Evolutionary conservation across 2,888 invertebrate genomes (phyloP), one percentile per base, ranked within the genome.

Genomic region (Drosophila atroscutellata): DNA sequence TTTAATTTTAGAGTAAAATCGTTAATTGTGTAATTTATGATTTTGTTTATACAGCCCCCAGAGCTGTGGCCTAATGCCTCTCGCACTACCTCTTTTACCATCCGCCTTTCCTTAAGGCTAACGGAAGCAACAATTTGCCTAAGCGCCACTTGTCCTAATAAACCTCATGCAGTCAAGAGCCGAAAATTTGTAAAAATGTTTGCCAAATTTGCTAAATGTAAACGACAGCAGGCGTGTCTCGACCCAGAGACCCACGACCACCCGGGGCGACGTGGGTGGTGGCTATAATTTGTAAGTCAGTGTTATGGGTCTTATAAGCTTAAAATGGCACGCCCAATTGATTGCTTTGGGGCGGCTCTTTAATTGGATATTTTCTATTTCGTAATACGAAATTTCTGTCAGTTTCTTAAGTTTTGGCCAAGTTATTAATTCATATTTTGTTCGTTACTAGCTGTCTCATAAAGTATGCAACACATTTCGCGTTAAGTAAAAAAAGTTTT

Each of bases 111-210:
- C 26, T 26, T 2, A 55, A 56, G 54, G 30, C 26, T 18, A 62
- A 9, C 71, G 83, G 74, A 83, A 85, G 76, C 72, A 82, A 80
- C 80, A 82, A 84, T 82, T 84, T 82, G 76, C 73, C 71, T 72
- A 65, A 72, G 77, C 77, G 65, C 66, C 70, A 74, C 75, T 83
- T 82, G 73, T 75, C 52, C 81, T 73, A 65, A 83, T 83, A 83
- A 86, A 72, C 71, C 67, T 72, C 81, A 83, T 77, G 72, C 63
- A 85, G 83, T 83, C 80, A 70, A 79, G 58, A 58, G 71, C 76
- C 71, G 65, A 74, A 76, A 86, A 81, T 84, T 76, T 61, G 57
- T 66, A 68, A 82, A 84, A 80, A 60, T 81, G 69, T 80, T 76
- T 81, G 66, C 71, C 52, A 67, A 83, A 84, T 79, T 75, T 72